These are phyloP conservation scores for Thaumatotibia leucotreta DNA, from an alignment of 1,140 invertebrate species.

Conservation along the genomic window DNA sequence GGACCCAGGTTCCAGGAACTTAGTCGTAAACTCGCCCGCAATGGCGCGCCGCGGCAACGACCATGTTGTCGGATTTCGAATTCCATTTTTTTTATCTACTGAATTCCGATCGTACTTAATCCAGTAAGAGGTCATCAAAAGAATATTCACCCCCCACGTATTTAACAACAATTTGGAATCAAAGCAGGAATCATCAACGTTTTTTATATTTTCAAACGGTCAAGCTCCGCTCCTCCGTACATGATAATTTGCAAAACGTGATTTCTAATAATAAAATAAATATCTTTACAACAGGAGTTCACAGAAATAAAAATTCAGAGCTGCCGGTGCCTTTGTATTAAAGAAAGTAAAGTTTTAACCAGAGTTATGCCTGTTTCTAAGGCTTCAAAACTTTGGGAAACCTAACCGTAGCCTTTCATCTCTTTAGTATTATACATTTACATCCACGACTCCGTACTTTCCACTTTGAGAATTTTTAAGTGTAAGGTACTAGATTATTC, in stretches of 20 bases:
- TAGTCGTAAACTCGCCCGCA: slow-evolving; percentile 53
- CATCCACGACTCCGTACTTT: slow-evolving; percentile 25
- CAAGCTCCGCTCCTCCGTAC: no score
- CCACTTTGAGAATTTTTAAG: slow-evolving; percentile 11
- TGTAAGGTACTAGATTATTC: slow-evolving; percentile 11
- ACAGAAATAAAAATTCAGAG: slow-evolving; percentile 34
- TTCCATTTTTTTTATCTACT: slow-evolving; percentile 23
- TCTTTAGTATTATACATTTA: slow-evolving; percentile 39
- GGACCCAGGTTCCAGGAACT: slow-evolving; percentile 50
- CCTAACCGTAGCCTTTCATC: slow-evolving; percentile 45
- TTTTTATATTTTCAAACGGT: background rate
- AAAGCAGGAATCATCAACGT: background rate
- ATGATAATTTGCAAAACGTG: no score
- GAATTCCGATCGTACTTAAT: slow-evolving; percentile 12
- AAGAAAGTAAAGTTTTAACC: slow-evolving; percentile 26
- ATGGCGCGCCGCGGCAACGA: slow-evolving; percentile 32
- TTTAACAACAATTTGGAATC: background rate
- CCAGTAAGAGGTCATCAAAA: background rate
- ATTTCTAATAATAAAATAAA: no score
- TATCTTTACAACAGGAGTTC: slow-evolving; percentile 21
- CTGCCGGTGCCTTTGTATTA: slow-evolving; percentile 28
- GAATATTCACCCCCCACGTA: background rate
- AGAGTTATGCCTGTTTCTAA: slow-evolving; percentile 49
- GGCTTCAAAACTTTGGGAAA: slow-evolving; percentile 54
- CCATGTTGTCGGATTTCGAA: slow-evolving; percentile 24